These are phyloP conservation scores for Seira sanloemensis DNA, from an alignment of 2,888 invertebrate species.

Conservation along the genomic window DNA sequence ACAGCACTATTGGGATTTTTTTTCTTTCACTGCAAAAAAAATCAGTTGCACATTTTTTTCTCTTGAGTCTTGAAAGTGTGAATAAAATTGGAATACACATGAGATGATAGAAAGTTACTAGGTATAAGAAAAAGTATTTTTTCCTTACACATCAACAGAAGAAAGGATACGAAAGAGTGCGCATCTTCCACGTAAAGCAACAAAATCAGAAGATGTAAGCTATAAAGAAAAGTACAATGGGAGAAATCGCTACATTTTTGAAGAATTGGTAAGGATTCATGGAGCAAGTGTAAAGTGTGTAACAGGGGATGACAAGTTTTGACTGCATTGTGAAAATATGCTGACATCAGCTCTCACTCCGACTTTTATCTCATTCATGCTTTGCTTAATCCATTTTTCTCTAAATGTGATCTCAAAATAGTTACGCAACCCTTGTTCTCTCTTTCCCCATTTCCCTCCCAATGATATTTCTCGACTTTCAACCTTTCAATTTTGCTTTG, in stretches of 20 bases:
- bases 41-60: not conserved
- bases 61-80: not conserved
- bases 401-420: slow-evolving; percentile 44
- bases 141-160: no score
- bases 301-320: slow-evolving; percentile 41
- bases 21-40: not conserved
- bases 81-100: not conserved
- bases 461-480: not conserved
- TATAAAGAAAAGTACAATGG: no score
- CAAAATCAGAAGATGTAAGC: no score
- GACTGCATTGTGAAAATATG: slow-evolving; percentile 61
- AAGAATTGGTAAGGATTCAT: not conserved
- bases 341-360: slow-evolving; percentile 63
- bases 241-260: no score
- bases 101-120: no score
- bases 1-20: no score
- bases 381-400: slow-evolving; percentile 71
- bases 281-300: not conserved
- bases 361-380: slow-evolving; percentile 71
- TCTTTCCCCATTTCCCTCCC: slow-evolving; percentile 15
- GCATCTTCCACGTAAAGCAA: no score
- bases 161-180: no score
- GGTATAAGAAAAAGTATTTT: no score
- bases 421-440: not conserved
- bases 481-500: not conserved